phyloP scores from a whole-genome alignment of 92 coral and sea anemone genomes.

The Porites cylindrica region DNA sequence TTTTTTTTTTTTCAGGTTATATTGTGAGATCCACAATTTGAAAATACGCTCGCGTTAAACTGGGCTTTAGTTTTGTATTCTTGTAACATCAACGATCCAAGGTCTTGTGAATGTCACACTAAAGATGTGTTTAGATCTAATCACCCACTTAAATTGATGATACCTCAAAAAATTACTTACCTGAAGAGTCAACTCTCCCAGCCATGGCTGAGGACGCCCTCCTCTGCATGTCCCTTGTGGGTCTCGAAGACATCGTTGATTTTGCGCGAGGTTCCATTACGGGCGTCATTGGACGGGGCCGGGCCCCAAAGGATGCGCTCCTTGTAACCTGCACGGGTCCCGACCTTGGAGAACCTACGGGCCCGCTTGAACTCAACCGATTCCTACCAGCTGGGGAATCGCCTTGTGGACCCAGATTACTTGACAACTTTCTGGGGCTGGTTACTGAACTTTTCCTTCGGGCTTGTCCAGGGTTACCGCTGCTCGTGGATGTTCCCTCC shows the following conservation, averaged over 20 bases:
- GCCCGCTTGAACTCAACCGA: constrained; percentile 41
- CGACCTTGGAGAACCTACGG: constrained; percentile 42
- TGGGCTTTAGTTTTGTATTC: too few relatives aligned
- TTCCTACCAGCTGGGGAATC: constrained; percentile 20
- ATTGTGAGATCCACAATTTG: too few relatives aligned
- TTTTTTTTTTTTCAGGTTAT: too few relatives aligned
- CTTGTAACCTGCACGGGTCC: constrained; percentile 47
- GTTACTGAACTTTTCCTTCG: constrained; percentile 40
- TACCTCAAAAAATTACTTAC: neutral
- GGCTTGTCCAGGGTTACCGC: constrained; percentile 23
- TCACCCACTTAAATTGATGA: too few relatives aligned
- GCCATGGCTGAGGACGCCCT: constrained; percentile 30
- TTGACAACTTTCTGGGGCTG: constrained; percentile 43
- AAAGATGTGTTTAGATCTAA: too few relatives aligned
- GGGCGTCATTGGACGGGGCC: constrained; percentile 48
- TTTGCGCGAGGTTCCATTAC: constrained; percentile 45
- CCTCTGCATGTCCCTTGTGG: constrained; percentile 30
- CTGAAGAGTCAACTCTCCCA: constrained; percentile 11
- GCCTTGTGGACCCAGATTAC: constrained; percentile 30
- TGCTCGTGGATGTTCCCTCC: neutral
- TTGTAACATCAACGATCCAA: too few relatives aligned
- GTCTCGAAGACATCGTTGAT: constrained; percentile 15
- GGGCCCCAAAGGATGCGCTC: constrained; percentile 71
- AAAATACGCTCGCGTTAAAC: too few relatives aligned
- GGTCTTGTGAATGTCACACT: too few relatives aligned